These are phyloP conservation scores for Centruroides vittatus DNA, from an alignment of 1,140 invertebrate genomes.

Conservation along the genomic window DNA sequence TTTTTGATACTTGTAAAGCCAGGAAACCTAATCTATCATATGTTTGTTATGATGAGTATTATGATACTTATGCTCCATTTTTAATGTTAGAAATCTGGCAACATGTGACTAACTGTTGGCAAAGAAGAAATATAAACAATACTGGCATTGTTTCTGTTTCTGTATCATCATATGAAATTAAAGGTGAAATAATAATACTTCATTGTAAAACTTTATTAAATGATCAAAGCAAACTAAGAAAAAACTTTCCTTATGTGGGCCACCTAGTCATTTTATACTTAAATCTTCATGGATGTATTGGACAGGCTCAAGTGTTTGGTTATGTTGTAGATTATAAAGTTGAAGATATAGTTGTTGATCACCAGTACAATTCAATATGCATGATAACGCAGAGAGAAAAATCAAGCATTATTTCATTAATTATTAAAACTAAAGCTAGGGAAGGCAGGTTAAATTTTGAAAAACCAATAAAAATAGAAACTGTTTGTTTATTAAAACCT, in stretches of 20 bases:
- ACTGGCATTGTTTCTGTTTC: slow-evolving; percentile 2
- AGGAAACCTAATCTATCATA: slow-evolving; percentile 1
- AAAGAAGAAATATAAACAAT: slow-evolving; percentile 1
- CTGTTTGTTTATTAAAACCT: slow-evolving; percentile 4
- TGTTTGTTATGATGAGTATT: slow-evolving; percentile 5
- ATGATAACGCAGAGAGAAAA: not conserved
- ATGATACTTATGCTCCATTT: slow-evolving; percentile 7
- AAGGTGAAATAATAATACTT: not conserved
- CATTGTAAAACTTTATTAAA: slow-evolving; percentile 4
- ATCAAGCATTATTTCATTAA: not conserved
- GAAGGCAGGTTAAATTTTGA: slow-evolving; percentile 3
- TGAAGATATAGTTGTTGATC: not conserved
- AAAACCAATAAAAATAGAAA: slow-evolving; percentile 3
- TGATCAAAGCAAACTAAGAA: not conserved
- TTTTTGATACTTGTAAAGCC: not conserved
- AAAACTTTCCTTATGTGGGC: slow-evolving; percentile 5
- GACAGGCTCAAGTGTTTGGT: slow-evolving; percentile 5
- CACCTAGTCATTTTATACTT: slow-evolving; percentile 9
- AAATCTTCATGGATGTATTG: slow-evolving; percentile 1
- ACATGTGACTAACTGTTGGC: not conserved
- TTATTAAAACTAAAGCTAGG: slow-evolving; percentile 1
- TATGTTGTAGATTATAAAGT: slow-evolving; percentile 4
- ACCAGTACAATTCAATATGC: not conserved
- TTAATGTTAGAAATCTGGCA: slow-evolving; percentile 11
- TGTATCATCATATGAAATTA: slow-evolving; percentile 1